Conservation (phyloP, 2,113 vertebrate species). For the Tinamus guttatus region DNA sequence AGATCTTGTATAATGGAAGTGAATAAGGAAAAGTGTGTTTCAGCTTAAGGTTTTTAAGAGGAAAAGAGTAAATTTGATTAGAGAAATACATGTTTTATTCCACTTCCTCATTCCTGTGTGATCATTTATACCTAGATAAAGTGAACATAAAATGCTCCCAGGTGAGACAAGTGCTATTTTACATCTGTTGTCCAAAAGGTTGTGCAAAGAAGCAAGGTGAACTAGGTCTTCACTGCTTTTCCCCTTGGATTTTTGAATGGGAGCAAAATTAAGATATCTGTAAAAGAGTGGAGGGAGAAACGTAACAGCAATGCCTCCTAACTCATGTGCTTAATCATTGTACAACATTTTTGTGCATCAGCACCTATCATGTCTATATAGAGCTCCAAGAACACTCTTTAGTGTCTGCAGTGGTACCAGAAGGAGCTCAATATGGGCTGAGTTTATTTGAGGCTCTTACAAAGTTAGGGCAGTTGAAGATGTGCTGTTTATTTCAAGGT, state of each 20-base stretch:
- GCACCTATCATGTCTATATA: neutral
- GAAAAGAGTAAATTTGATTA: neutral
- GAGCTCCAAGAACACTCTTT: neutral
- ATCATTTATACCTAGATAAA: neutral
- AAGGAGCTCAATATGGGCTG: neutral
- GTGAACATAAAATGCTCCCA: neutral
- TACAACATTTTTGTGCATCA: neutral
- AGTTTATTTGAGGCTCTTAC: neutral
- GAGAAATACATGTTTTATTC: neutral
- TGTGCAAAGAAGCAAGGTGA: neutral
- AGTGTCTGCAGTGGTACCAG: neutral
- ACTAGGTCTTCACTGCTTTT: neutral
- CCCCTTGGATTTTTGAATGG: neutral
- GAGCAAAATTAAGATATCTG: neutral
- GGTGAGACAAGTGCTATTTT: neutral
- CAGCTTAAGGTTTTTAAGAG: neutral
- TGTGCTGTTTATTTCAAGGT: neutral
- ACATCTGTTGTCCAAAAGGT: neutral
- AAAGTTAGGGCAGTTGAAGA: neutral
- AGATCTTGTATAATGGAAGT: neutral
- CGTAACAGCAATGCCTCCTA: neutral
- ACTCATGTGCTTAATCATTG: neutral
- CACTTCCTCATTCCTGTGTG: neutral
- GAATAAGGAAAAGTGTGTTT: constrained; percentile 2
- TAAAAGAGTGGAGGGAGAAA: neutral